Percentiles rank a stretch among this genome's conserved stretches.
phyloP scores from a whole-genome alignment of 2,113 vertebrate species.

The Loxodonta africana region DNA sequence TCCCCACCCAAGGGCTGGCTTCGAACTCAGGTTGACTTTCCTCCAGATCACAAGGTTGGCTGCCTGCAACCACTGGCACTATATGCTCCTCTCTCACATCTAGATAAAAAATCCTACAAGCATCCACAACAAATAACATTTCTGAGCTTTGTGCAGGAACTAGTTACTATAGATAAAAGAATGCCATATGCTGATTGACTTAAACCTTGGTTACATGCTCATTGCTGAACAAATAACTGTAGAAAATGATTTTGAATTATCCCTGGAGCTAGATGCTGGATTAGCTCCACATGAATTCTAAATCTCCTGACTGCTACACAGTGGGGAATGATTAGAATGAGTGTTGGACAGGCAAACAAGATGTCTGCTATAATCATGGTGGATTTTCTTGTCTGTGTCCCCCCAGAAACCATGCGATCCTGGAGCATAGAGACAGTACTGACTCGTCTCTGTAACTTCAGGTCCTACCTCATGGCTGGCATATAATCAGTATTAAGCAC shows the following conservation, averaged over 20 bases:
- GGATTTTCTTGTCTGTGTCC: not conserved
- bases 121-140: not conserved
- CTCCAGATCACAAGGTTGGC: not conserved
- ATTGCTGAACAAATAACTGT: not conserved
- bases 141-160: not conserved
- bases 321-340: not conserved
- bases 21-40: not conserved
- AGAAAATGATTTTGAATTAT: conserved; percentile 18
- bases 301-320: not conserved
- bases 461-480: not conserved
- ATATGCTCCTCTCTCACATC: not conserved
- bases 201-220: not conserved
- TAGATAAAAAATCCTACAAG: not conserved
- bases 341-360: not conserved
- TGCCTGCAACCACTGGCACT: not conserved
- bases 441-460: not conserved
- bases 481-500: not conserved
- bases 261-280: not conserved
- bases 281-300: not conserved
- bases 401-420: not conserved
- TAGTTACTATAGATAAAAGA: not conserved
- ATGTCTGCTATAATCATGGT: not conserved
- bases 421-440: not conserved
- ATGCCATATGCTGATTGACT: not conserved
- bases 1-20: not conserved